Conservation (phyloP, 1,140 invertebrate species). For the Trypoxylus dichotomus region DNA sequence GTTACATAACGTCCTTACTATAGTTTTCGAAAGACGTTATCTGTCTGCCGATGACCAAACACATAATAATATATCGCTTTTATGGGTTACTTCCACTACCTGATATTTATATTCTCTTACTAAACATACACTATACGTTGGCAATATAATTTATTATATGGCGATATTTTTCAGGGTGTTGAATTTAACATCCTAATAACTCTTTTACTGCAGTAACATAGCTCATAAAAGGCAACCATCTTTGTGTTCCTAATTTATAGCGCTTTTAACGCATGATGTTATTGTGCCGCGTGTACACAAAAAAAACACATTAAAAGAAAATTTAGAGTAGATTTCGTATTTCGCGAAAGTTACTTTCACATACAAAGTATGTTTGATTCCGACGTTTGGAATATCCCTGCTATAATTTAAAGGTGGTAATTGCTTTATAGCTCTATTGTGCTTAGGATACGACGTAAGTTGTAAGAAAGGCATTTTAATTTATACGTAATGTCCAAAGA, state of each 20-base stretch:
- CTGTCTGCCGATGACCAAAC: conserved; percentile 10
- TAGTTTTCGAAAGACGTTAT: neutral
- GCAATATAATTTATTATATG: conserved; percentile 27
- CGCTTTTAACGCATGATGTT: conserved; percentile 38
- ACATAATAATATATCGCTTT: conserved; percentile 26
- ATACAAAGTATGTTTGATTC: neutral
- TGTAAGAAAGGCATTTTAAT: too few species aligned
- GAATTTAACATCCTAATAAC: conserved; percentile 40
- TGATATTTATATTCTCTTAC: conserved; percentile 23
- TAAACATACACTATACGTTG: conserved; percentile 25
- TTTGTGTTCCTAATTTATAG: conserved; percentile 39
- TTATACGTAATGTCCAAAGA: too few species aligned
- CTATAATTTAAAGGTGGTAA: too few species aligned
- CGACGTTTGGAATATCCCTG: too few species aligned
- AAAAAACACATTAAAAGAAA: neutral
- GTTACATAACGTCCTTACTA: neutral
- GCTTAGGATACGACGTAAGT: too few species aligned
- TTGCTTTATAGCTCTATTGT: too few species aligned
- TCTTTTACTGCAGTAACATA: conserved; percentile 36
- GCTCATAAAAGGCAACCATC: conserved; percentile 36
- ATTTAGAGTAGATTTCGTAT: neutral
- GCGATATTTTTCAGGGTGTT: conserved; percentile 36
- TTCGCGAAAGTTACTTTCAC: neutral
- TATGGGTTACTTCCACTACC: conserved; percentile 23
- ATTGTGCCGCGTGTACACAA: conserved; percentile 23